Evolutionary conservation across 1,140 invertebrate species (phyloP).

Genomic region (Gerris buenoi): DNA sequence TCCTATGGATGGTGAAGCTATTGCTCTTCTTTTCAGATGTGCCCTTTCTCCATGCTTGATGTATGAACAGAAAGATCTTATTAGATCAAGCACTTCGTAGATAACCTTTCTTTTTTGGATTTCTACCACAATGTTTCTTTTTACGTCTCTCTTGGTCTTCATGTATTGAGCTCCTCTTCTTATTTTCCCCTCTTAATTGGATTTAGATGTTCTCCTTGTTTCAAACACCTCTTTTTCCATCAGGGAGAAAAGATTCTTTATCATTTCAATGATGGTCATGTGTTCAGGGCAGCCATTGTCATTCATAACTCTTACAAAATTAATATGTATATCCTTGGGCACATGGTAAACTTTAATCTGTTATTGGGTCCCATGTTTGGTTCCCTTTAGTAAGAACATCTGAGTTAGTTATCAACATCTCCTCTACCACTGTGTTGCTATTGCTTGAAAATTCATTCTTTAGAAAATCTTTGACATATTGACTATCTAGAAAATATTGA

Average conservation of each 20-base stretch:
- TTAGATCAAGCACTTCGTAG: neutral
- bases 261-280: neutral
- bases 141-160: neutral
- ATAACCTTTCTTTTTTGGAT: neutral
- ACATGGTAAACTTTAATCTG: neutral
- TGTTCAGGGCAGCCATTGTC: neutral
- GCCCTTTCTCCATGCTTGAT: constrained; percentile 5
- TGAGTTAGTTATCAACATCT: no score
- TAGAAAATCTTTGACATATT: no score
- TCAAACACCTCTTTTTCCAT: no score
- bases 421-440: no score
- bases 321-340: neutral
- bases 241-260: neutral
- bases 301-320: neutral
- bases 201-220: no score
- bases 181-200: no score
- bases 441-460: no score
- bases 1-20: neutral
- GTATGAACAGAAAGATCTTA: neutral
- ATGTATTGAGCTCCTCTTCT: neutral
- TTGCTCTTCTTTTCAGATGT: neutral
- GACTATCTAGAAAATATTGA: no score
- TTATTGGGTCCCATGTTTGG: constrained; percentile 3
- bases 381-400: neutral
- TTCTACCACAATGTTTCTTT: neutral